Evolutionary conservation across 2,113 vertebrate genomes (phyloP).

Genomic region (Paracanthobrama guichenoti): DNA sequence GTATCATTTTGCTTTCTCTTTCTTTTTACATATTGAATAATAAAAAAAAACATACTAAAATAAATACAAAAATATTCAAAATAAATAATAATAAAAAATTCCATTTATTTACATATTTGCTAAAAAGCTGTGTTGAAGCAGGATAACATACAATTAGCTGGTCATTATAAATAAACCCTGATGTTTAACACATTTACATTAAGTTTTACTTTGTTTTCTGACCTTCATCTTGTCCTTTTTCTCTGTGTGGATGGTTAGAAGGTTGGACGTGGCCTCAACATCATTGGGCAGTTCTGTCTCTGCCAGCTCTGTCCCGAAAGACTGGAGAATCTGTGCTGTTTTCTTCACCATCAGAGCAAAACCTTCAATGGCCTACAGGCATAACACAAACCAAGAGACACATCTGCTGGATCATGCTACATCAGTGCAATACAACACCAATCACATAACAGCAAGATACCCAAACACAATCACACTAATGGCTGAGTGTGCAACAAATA

Average conservation of each 20-base stretch:
- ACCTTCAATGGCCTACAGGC: constrained; percentile 89
- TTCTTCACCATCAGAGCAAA: constrained; percentile 96
- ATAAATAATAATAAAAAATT: neutral
- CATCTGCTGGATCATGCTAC: neutral
- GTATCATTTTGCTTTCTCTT: neutral
- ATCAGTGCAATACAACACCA: neutral
- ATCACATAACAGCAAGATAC: neutral
- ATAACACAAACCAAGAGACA: constrained; percentile 17
- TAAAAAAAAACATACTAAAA: neutral
- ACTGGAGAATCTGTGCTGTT: constrained; percentile 91
- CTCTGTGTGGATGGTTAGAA: constrained; percentile 82
- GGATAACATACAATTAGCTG: neutral
- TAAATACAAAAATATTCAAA: neutral
- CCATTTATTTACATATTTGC: neutral
- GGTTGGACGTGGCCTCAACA: constrained; percentile 81
- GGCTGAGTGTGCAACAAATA: neutral
- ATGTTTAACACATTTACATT: no score
- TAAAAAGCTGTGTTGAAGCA: neutral
- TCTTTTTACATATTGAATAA: neutral
- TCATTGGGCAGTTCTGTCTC: constrained; percentile 95
- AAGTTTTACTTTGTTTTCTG: neutral
- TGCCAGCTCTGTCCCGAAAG: constrained; percentile 91
- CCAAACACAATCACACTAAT: constrained; percentile 21
- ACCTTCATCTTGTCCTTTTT: constrained; percentile 94
- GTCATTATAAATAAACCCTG: neutral